A percentile compares a stretch with the other conserved stretches of the same genome.
Evolutionary conservation across 2,113 vertebrate genomes (phyloP).

Genomic region (Zingel zingel): DNA sequence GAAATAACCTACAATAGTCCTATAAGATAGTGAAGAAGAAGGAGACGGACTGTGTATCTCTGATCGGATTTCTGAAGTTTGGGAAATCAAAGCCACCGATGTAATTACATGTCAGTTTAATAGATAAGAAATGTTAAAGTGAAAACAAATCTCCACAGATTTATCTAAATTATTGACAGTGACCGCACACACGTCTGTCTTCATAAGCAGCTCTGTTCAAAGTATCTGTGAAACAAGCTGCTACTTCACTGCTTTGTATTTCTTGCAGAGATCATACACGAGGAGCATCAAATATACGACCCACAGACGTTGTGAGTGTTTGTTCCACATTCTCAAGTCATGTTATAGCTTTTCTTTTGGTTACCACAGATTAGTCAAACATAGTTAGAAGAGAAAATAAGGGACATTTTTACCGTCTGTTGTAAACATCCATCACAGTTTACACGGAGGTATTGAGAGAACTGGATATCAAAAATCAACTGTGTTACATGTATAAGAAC

Average conservation of each 20-base stretch:
- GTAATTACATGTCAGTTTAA: too few species aligned
- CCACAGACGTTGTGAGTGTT: conserved; percentile 69
- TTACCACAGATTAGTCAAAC: not conserved
- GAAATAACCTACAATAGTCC: too few species aligned
- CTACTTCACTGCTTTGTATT: not conserved
- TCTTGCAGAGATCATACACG: conserved; percentile 60
- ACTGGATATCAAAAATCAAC: too few species aligned
- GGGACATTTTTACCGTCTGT: not conserved
- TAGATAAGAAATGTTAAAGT: too few species aligned
- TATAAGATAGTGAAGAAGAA: too few species aligned
- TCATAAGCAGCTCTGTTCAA: not conserved
- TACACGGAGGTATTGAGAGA: too few species aligned
- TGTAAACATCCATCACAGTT: not conserved
- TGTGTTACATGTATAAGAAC: too few species aligned
- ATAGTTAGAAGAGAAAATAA: not conserved
- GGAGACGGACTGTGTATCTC: too few species aligned
- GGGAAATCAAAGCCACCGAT: too few species aligned
- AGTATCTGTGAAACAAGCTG: not conserved
- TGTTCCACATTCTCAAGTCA: not conserved
- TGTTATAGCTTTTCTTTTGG: not conserved
- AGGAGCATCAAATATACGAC: conserved; percentile 60
- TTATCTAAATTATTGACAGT: too few species aligned
- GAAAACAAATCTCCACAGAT: too few species aligned
- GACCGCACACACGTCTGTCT: not conserved
- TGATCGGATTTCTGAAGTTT: too few species aligned